phyloP scores from a whole-genome alignment of 2,113 vertebrate genomes.

The Sclerurus mexicanus region DNA sequence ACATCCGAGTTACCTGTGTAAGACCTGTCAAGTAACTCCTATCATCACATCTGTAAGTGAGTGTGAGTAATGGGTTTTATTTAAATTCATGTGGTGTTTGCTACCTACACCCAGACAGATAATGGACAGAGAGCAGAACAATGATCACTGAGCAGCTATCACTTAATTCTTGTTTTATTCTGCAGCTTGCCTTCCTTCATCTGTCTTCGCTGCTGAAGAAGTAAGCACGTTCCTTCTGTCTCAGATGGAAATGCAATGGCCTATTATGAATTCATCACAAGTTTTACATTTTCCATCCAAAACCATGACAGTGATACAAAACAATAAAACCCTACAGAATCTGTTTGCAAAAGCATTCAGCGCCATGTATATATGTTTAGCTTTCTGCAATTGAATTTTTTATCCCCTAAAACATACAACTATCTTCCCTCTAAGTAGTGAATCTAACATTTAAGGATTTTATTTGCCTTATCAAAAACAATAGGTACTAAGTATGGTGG shows the following conservation, averaged over 20 bases:
- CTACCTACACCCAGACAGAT: slow-evolving; percentile 39
- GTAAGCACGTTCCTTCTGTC: not conserved
- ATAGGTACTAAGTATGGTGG: not conserved
- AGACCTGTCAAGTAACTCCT: slow-evolving; percentile 33
- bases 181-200: slow-evolving; percentile 52
- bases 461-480: not conserved
- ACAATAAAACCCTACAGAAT: not conserved
- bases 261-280: slow-evolving; percentile 23
- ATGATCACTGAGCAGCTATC: slow-evolving; percentile 24
- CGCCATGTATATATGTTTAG: not conserved
- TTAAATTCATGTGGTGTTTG: slow-evolving; percentile 57
- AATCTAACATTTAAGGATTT: not conserved
- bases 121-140: slow-evolving; percentile 51
- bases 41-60: not conserved
- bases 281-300: slow-evolving; percentile 34
- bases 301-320: slow-evolving; percentile 28
- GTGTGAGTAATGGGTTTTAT: slow-evolving; percentile 50
- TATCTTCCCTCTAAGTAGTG: not conserved
- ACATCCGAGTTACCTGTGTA: slow-evolving; percentile 20
- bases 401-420: not conserved
- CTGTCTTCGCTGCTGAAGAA: slow-evolving; percentile 27
- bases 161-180: slow-evolving; percentile 49
- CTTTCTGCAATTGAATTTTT: not conserved
- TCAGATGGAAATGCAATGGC: slow-evolving; percentile 28
- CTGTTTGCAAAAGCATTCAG: slow-evolving; percentile 5